Base-by-base conservation (phyloP, 1,140 invertebrate genomes). In the Megathymus violae region DNA sequence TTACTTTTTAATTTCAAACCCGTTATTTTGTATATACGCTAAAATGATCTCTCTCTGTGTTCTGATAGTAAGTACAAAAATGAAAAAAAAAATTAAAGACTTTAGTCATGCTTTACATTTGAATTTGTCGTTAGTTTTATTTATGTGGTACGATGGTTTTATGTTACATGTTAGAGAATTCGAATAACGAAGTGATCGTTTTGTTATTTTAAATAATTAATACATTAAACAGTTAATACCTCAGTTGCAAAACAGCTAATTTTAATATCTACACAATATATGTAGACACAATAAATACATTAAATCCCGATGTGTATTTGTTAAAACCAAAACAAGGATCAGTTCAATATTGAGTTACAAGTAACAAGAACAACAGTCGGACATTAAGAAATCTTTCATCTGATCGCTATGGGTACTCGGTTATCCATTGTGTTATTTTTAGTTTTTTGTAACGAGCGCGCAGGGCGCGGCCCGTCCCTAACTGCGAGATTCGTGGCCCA, bases 381-480 rank as follows among this genome's bases (percentile, higher is more conserved):
- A 84, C 80, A 76, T 84, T 77, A 74, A 87, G 84, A 84, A 84
- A 88, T 88, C 76, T 88, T 79, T 88, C 82, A 88, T 88, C 82
- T 84, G 76, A 81, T 81, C 84, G 78, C 74, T 78, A 84, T 83
- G 72, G 77, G 72, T 73, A 68, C 68, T 72, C 78, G 74, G 81
- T 82, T 82, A 80, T 82, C 82, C 76, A 78, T 84, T 88, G 82
- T 82, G 62, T 84, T 70, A 80, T 78, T 74, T 75, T 62, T 62
- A 69, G 69, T 78, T 82, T 83, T 80, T 80, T 74, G 74, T 78
- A 62, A 60, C 56, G 63, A 65, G 66, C 66, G 84, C 80, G 81
- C 85, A 83, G 68, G 69, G 59, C 68, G 59, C 71, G 77, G 78
- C 83, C 82, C 84, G 71, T 71, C 88, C 84, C 86, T 89, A 88